Conservation (phyloP, 2,888 invertebrate species). For the Bruchidius siliquastri region DNA sequence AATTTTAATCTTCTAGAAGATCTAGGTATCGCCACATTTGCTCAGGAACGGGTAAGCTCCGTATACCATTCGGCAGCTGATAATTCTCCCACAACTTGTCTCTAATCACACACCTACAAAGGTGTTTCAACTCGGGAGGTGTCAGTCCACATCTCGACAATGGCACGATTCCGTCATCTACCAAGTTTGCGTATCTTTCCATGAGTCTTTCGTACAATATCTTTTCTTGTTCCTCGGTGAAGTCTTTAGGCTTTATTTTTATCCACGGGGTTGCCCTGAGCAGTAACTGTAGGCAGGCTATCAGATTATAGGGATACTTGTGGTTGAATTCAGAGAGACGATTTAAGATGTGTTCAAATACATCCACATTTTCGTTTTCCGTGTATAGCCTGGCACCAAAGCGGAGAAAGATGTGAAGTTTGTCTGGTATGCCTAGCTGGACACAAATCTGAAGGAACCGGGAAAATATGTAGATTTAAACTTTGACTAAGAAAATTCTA, state of each 20-base stretch:
- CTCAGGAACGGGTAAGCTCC: slow-evolving; percentile 61
- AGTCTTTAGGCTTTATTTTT: slow-evolving; percentile 44
- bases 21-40: slow-evolving; percentile 68
- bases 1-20: slow-evolving; percentile 61
- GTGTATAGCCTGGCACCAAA: slow-evolving; percentile 62
- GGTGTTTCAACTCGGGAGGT: slow-evolving; percentile 70
- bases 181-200: slow-evolving; percentile 49
- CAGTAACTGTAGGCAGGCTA: slow-evolving; percentile 64
- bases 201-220: slow-evolving; percentile 22
- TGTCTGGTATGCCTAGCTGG: slow-evolving; percentile 70
- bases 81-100: slow-evolving; percentile 62
- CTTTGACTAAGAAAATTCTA: no score
- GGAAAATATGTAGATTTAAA: no score
- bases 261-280: slow-evolving; percentile 61
- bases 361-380: slow-evolving; percentile 57
- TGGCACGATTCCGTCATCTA: slow-evolving; percentile 58
- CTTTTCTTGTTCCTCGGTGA: slow-evolving; percentile 31
- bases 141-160: slow-evolving; percentile 53
- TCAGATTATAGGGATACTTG: slow-evolving; percentile 64
- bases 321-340: slow-evolving; percentile 46
- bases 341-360: slow-evolving; percentile 56
- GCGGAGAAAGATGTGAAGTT: slow-evolving; percentile 67
- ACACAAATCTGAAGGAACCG: slow-evolving; percentile 48
- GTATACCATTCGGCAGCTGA: slow-evolving; percentile 71
- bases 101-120: slow-evolving; percentile 69